Percentiles rank a stretch among this genome's conserved stretches.
phyloP scores from a whole-genome alignment of 2,888 invertebrate species.

The Alsophila aescularia region DNA sequence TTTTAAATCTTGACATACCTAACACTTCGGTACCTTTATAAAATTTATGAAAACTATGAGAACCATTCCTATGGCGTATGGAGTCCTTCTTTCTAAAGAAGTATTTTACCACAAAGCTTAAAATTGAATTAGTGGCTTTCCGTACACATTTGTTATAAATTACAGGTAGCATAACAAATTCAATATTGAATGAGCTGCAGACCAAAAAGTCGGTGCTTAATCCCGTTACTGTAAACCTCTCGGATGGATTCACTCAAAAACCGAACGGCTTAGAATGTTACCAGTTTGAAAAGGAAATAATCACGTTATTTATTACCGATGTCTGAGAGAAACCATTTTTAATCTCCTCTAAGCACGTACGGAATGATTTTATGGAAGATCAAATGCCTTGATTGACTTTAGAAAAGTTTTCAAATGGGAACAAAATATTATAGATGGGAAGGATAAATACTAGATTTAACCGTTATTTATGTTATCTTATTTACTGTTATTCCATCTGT shows the following conservation, averaged over 20 bases:
- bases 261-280: slow-evolving; percentile 61
- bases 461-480: neutral
- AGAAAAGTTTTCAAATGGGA: slow-evolving; percentile 63
- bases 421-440: slow-evolving; percentile 54
- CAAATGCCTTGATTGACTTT: slow-evolving; percentile 73
- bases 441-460: slow-evolving; percentile 35
- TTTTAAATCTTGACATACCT: slow-evolving; percentile 9
- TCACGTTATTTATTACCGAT: slow-evolving; percentile 80
- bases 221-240: slow-evolving; percentile 67
- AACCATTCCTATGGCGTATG: neutral
- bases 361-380: slow-evolving; percentile 76
- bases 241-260: slow-evolving; percentile 67
- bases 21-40: slow-evolving; percentile 2
- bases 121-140: slow-evolving; percentile 32
- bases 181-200: slow-evolving; percentile 28
- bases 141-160: slow-evolving; percentile 33
- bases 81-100: too few relatives aligned
- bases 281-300: slow-evolving; percentile 77
- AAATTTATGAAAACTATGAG: neutral
- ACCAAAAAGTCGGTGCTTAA: slow-evolving; percentile 50
- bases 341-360: slow-evolving; percentile 77
- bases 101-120: slow-evolving; percentile 13
- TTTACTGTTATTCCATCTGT: slow-evolving; percentile 14
- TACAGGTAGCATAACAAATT: slow-evolving; percentile 43
- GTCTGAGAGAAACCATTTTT: slow-evolving; percentile 71